Evolutionary conservation across 1,140 invertebrate species (phyloP), one percentile per base, ranked within the genome.

Genomic region (Ylistrum balloti): DNA sequence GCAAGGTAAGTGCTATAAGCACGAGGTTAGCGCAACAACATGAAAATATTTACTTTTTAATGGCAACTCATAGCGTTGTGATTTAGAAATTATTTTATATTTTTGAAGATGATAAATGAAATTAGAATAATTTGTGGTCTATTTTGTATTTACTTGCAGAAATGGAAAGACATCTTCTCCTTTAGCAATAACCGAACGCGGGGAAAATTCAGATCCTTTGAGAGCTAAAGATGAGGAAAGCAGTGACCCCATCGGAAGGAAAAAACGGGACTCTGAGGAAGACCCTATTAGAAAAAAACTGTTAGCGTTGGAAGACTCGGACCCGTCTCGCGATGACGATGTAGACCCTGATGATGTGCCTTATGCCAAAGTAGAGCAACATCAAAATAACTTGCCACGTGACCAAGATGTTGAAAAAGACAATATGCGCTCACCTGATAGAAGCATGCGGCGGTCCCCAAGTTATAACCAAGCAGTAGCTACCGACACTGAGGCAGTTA

Each of bases 1-100:
- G 95, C 91, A 94, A 94, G 15, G 56, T 74, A 74, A 56, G 35
- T 45, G 5, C 2, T 88, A 11, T 38, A 7, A 38, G 28, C 10
- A 41, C 20, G 2, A n/a, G 33, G n/a, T 88, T 20, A 28, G 45
- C n/a, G 32, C 28, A 45, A 33, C 2, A 33, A 88, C 48, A 88
- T 33, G 41, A 88, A 88, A 33, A 7, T 32, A 56, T n/a, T n/a
- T n/a, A n/a, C n/a, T n/a, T n/a, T n/a, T n/a, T n/a, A n/a, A n/a
- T n/a, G n/a, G n/a, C n/a, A n/a, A n/a, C n/a, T n/a, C n/a, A n/a
- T n/a, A n/a, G n/a, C n/a, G n/a, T n/a, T n/a, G n/a, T n/a, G n/a
- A n/a, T n/a, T n/a, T n/a, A n/a, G n/a, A n/a, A n/a, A n/a, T n/a
- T n/a, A n/a, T n/a, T n/a, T n/a, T n/a, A n/a, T n/a, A n/a, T n/a